phyloP scores from a whole-genome alignment of 2,888 invertebrate genomes.

The Sarcophaga variegata region DNA sequence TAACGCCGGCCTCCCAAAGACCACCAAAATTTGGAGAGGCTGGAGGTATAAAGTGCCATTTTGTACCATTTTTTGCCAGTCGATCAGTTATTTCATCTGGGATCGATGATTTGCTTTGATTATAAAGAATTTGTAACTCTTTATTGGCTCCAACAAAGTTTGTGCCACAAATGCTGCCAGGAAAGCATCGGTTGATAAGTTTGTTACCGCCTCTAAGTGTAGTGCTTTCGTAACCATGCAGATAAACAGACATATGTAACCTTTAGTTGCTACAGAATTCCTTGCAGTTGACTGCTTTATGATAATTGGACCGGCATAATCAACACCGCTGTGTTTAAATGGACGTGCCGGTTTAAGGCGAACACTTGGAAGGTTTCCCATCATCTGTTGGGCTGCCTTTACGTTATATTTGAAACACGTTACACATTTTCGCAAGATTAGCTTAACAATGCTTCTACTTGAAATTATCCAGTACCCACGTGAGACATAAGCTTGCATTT shows the following conservation, averaged over 20 bases:
- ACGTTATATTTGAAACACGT: slow-evolving; percentile 45
- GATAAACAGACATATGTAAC: slow-evolving; percentile 66
- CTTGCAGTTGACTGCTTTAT: slow-evolving; percentile 18
- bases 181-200: slow-evolving; percentile 28
- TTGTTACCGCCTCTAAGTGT: slow-evolving; percentile 65
- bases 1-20: slow-evolving; percentile 51
- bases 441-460: slow-evolving; percentile 36
- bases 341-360: slow-evolving; percentile 45
- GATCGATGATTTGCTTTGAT: slow-evolving; percentile 56
- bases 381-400: slow-evolving; percentile 27
- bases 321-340: slow-evolving; percentile 1
- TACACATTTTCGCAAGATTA: slow-evolving; percentile 26
- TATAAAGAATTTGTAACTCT: slow-evolving; percentile 44
- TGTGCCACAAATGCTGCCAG: slow-evolving; percentile 16
- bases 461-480: slow-evolving; percentile 50
- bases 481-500: slow-evolving; percentile 43
- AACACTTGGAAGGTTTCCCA: slow-evolving; percentile 58
- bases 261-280: slow-evolving; percentile 47
- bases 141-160: slow-evolving; percentile 55
- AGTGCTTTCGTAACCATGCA: slow-evolving; percentile 64
- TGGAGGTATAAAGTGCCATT: slow-evolving; percentile 61
- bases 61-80: slow-evolving; percentile 20
- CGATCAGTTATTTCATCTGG: slow-evolving; percentile 2
- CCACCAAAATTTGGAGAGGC: slow-evolving; percentile 63
- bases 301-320: not conserved